These are phyloP conservation scores for Aplodontia rufa DNA, from an alignment of 2,113 vertebrate genomes.

Conservation along the genomic window DNA sequence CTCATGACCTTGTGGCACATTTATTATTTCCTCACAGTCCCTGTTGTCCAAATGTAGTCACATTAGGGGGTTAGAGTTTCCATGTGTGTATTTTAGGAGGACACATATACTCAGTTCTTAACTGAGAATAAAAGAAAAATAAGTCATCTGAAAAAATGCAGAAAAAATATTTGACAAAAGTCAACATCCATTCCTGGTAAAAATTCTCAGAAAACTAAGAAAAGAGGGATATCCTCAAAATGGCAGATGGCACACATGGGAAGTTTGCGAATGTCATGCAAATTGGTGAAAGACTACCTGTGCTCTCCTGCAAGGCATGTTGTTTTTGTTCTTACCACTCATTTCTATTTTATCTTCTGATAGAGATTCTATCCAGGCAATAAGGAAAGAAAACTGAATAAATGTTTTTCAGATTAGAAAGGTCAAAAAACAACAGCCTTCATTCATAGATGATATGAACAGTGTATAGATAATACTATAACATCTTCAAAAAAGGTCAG, in stretches of 20 bases:
- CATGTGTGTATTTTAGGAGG: neutral
- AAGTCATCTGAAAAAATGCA: neutral
- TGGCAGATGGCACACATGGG: too few relatives aligned
- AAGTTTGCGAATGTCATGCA: too few relatives aligned
- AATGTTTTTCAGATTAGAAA: neutral
- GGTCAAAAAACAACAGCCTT: neutral
- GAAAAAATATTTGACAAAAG: neutral
- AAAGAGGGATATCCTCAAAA: neutral
- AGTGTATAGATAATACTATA: neutral
- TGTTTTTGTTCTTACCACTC: too few relatives aligned
- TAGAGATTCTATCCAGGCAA: neutral
- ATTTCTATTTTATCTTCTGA: too few relatives aligned
- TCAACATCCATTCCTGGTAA: neutral
- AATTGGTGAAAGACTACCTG: neutral
- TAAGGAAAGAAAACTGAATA: neutral
- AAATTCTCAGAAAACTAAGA: too few relatives aligned
- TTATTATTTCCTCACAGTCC: neutral
- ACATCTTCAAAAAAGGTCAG: neutral
- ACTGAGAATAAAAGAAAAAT: neutral
- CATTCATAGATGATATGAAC: neutral
- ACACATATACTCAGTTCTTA: neutral
- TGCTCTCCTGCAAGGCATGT: too few relatives aligned
- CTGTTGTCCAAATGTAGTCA: neutral
- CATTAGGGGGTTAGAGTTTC: neutral
- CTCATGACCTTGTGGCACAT: neutral